Evolutionary conservation across 2,797 vertebrate species (phyloP), one percentile per base, ranked within the genome.

Genomic region (Miichthys miiuy): DNA sequence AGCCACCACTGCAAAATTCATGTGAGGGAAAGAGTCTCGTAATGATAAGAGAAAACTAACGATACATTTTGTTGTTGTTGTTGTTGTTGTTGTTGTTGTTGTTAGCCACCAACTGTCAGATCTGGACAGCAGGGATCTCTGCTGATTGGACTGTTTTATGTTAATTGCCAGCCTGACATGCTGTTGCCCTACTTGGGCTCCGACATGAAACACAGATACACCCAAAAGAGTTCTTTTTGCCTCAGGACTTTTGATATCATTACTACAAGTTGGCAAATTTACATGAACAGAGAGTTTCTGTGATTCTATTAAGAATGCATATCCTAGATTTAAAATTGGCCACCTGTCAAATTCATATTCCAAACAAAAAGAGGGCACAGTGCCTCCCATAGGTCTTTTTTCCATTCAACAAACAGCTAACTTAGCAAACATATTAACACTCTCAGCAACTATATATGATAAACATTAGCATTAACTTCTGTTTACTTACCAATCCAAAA

Each of bases 81-180:
- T 30, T 81, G 44, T 38, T 38, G 34, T 38, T 30, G 5, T 30
- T 38, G 34, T 38, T 38, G 34, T 38, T 34, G 34, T 75, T 55
- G 66, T 79, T 68, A 30, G 50, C 52, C 51, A 54, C 72, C 56
- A 74, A 12, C 50, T 20, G 23, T 77, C 68, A 76, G 64, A 71
- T 80, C 74, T 69, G 78, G 78, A 77, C 82, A 42, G 81, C 54
- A 25, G 72, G 77, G 79, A 62, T 72, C 58, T 58, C 48, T 50
- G 61, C 57, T 51, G 72, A 80, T 62, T 71, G 52, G 74, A 52
- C 2, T 20, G 57, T 55, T 77, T 74, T 16, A 68, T 72, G 70
- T 56, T 71, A n/a, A 72, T 9, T 61, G 58, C 55, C 60, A 68
- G 63, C 30, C 60, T 60, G 72, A 72, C 83, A 54, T 54, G 63